These are phyloP conservation scores for Trachops cirrhosus DNA, from an alignment of 2,797 vertebrate genomes.

Conservation along the genomic window DNA sequence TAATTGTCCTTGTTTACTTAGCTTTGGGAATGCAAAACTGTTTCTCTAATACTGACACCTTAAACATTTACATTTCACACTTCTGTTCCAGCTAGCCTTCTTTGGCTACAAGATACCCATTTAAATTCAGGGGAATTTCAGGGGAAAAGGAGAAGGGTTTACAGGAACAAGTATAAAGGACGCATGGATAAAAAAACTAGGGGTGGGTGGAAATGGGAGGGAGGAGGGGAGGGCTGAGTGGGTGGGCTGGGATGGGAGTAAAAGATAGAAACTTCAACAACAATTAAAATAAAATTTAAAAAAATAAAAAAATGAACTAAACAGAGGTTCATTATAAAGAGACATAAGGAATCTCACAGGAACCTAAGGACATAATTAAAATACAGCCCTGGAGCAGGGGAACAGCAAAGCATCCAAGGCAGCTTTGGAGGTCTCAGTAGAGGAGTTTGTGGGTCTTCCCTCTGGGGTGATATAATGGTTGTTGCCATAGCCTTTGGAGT, in stretches of 20 bases:
- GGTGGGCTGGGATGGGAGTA: no score
- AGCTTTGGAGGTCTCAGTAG: not conserved
- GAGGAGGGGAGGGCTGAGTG: no score
- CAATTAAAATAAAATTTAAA: no score
- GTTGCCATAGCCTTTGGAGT: not conserved
- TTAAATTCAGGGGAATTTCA: no score
- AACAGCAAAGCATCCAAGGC: not conserved
- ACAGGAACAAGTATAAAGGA: no score
- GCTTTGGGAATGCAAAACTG: not conserved
- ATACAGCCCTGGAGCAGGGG: not conserved
- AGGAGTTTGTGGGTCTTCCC: not conserved
- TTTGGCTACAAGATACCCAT: not conserved
- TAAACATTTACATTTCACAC: not conserved
- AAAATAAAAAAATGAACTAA: no score
- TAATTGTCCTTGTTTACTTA: not conserved
- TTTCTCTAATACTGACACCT: not conserved
- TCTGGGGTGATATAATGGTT: not conserved
- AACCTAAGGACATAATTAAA: not conserved
- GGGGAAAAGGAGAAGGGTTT: no score
- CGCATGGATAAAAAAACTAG: no score
- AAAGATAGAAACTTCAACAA: no score
- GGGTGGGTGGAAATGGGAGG: no score
- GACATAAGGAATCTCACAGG: not conserved
- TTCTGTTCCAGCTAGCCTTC: not conserved
- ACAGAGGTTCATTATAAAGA: not conserved